phyloP scores from a whole-genome alignment of 2,888 invertebrate species.

The Agriotes lineatus region DNA sequence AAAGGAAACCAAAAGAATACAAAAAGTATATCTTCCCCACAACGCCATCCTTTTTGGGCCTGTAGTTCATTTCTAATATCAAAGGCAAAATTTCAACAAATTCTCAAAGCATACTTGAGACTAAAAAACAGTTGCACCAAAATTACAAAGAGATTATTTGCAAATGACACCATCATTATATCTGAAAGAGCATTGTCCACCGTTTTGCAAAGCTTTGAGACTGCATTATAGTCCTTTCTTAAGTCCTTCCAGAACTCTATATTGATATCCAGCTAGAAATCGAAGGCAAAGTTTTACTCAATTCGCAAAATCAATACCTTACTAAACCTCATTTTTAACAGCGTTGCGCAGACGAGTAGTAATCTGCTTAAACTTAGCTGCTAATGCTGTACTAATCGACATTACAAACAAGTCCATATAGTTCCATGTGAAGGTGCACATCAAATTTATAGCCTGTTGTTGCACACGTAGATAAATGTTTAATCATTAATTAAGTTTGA shows the following conservation, averaged over 20 bases:
- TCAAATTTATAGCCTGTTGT: slow-evolving; percentile 52
- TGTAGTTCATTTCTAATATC: background rate
- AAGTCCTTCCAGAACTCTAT: slow-evolving; percentile 76
- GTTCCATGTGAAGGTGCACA: slow-evolving; percentile 57
- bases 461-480: background rate
- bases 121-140: slow-evolving; percentile 79
- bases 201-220: slow-evolving; percentile 72
- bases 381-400: slow-evolving; percentile 55
- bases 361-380: slow-evolving; percentile 58
- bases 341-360: slow-evolving; percentile 40
- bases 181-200: slow-evolving; percentile 74
- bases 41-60: slow-evolving; percentile 58
- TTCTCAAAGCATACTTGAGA: slow-evolving; percentile 74
- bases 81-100: too few species aligned
- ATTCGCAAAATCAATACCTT: background rate
- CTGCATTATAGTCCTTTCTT: slow-evolving; percentile 74
- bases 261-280: slow-evolving; percentile 69
- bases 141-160: slow-evolving; percentile 80
- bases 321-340: slow-evolving; percentile 12
- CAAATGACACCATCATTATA: slow-evolving; percentile 75
- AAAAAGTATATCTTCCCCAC: slow-evolving; percentile 74
- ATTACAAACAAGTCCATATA: slow-evolving; percentile 61
- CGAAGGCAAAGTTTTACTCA: background rate
- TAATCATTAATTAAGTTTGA: too few species aligned
- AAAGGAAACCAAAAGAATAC: slow-evolving; percentile 75